phyloP scores from a whole-genome alignment of 2,113 vertebrate species.

The Dendropsophus ebraccatus region DNA sequence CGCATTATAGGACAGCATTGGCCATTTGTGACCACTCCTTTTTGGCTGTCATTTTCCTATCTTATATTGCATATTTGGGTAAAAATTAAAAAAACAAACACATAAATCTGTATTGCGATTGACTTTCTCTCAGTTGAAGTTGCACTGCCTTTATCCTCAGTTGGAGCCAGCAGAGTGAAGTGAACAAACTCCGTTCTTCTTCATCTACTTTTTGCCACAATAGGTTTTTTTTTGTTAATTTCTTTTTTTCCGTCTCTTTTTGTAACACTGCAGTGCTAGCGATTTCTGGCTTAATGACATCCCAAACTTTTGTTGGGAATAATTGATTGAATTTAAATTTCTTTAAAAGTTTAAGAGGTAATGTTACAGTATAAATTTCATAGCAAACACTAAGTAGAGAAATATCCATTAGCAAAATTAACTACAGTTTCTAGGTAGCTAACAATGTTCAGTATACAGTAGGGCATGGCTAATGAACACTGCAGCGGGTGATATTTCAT shows the following conservation, averaged over 20 bases:
- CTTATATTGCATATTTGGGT: not conserved
- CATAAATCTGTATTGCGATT: not conserved
- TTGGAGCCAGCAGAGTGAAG: not conserved
- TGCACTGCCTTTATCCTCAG: not conserved
- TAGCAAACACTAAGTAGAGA: conserved; percentile 99
- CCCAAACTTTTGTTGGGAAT: conserved; percentile 94
- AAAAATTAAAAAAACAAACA: no score
- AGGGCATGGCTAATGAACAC: conserved; percentile 99
- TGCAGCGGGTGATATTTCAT: conserved; percentile 99
- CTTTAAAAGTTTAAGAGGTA: conserved; percentile 99
- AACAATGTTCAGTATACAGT: conserved; percentile 97
- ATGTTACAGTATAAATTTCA: conserved; percentile 99
- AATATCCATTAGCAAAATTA: conserved; percentile 99
- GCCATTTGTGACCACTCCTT: not conserved
- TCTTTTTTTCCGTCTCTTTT: conserved; percentile 60
- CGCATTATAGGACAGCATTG: not conserved
- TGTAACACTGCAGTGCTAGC: conserved; percentile 65
- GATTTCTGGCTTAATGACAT: conserved; percentile 87
- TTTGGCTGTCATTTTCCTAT: not conserved
- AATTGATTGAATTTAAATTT: conserved; percentile 99
- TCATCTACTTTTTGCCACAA: not conserved
- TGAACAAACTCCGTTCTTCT: not conserved
- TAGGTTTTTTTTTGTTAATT: not conserved
- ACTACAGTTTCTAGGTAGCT: conserved; percentile 99
- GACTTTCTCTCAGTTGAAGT: not conserved